Evolutionary conservation across 2,888 invertebrate species (phyloP).

Genomic region (Liopterus haemorrhoidalis): DNA sequence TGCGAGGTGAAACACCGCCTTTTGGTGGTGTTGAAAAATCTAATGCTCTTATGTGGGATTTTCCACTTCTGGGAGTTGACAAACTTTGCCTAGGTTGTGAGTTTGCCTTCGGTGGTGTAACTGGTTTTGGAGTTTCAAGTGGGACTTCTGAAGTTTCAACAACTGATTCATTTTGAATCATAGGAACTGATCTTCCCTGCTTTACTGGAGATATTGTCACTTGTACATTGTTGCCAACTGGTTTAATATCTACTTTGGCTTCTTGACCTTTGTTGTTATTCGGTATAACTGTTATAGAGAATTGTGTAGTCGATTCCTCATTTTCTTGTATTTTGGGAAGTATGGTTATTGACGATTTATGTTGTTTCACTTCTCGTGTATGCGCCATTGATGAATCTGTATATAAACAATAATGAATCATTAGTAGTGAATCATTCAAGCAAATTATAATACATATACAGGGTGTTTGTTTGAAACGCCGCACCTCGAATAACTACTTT

Average conservation of each 20-base stretch:
- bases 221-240: background rate
- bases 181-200: slow-evolving; percentile 10
- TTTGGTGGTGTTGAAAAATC: slow-evolving; percentile 37
- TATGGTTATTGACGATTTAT: background rate
- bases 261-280: background rate
- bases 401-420: too few species aligned
- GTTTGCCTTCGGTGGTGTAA: slow-evolving; percentile 4
- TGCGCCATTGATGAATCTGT: too few species aligned
- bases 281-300: background rate
- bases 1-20: slow-evolving; percentile 6
- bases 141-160: slow-evolving; percentile 14
- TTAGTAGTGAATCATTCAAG: too few species aligned
- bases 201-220: background rate
- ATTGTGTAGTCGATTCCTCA: too few species aligned
- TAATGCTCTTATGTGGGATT: slow-evolving; percentile 37
- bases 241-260: slow-evolving; percentile 1
- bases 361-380: too few species aligned
- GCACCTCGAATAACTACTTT: too few species aligned
- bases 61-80: slow-evolving; percentile 26
- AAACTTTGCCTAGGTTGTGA: slow-evolving; percentile 16
- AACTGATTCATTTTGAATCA: slow-evolving; percentile 8
- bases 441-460: too few species aligned
- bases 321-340: slow-evolving; percentile 3
- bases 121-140: slow-evolving; percentile 13
- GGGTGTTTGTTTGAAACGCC: too few species aligned